Evolutionary conservation across 2,113 vertebrate species (phyloP), one percentile per base, ranked within the genome.

Genomic region (Notarius lentiginosus): DNA sequence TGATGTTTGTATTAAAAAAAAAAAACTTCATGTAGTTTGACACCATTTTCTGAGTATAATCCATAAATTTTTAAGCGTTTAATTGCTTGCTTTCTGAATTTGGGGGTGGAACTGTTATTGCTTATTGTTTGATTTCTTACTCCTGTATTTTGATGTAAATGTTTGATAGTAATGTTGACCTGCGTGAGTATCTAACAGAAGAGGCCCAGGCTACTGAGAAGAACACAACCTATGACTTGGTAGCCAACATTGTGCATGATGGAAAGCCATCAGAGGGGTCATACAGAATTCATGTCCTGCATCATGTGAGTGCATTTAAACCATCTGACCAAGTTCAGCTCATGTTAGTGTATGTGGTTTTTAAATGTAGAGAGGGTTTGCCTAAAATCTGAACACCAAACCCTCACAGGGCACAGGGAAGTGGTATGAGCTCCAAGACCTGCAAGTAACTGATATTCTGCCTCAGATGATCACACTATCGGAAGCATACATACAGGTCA

Each of bases 391-490:
- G 12, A 0, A 61, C 79, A 0, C 20, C 61, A 34, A 47, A 22
- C 56, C 22, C 30, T 86, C 7, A 87, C 94, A 99, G 98, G 98
- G 98, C 24, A 99, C 98, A 0, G 98, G 97, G 22, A 99, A 99
- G 93, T 99, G 98, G 98, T 99, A 99, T 1, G 98, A 99, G 91
- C 95, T 99, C 91, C 98, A 99, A 89, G 98, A 99, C 90, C 94
- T 99, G 84, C 98, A 99, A 92, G 98, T 99, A 89, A 98, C 95
- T 0, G 98, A 99, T 92, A 99, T 99, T 88, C 93, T 99, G 58
- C 98, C 98, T 0, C 98, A 99, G 95, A 99, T 99, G 98, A 99
- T 99, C 90, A 99, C 98, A 0, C 93, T 99, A 24, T 99, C 98
- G 0, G 98, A 99, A 89, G 98, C 98, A 0, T 99, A 99, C 92